Percentiles rank a stretch among this genome's conserved stretches.
Conservation (phyloP, 2,797 vertebrate species). For the Rhinichthys osculus region DNA sequence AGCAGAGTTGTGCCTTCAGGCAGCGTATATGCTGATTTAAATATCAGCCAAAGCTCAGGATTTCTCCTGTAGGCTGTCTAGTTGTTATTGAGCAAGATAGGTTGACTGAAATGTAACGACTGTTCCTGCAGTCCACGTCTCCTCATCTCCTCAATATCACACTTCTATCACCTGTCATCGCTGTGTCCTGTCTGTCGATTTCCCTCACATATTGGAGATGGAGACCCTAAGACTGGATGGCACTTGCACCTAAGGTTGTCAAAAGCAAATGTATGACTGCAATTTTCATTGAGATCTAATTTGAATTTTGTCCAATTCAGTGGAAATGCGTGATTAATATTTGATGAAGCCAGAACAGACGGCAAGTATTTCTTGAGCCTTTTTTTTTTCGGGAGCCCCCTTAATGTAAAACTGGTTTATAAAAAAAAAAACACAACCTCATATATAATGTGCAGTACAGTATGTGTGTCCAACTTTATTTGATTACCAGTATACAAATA, state of each 20-base stretch:
- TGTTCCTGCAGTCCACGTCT: neutral
- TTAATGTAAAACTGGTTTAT: neutral
- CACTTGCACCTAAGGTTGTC: neutral
- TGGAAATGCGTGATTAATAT: slow-evolving; percentile 13
- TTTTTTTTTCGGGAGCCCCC: neutral
- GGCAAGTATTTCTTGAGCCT: neutral
- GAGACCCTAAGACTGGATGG: no score
- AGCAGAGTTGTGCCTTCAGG: neutral
- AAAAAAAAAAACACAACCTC: neutral
- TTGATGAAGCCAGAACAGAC: slow-evolving; percentile 11
- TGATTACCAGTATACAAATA: neutral
- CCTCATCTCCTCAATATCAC: neutral
- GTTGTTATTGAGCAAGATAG: neutral
- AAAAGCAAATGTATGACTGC: neutral
- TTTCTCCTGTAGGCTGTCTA: slow-evolving; percentile 15
- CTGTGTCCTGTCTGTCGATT: neutral
- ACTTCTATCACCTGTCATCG: neutral
- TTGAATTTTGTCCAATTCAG: neutral
- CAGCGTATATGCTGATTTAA: neutral
- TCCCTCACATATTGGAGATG: neutral
- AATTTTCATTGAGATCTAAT: neutral
- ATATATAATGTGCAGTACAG: neutral
- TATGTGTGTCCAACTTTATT: neutral
- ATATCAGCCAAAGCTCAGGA: slow-evolving; percentile 14
- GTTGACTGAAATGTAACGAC: neutral